Evolutionary conservation across 92 coral and sea anemone species (phyloP).

Genomic region (Parazoanthus darwini): DNA sequence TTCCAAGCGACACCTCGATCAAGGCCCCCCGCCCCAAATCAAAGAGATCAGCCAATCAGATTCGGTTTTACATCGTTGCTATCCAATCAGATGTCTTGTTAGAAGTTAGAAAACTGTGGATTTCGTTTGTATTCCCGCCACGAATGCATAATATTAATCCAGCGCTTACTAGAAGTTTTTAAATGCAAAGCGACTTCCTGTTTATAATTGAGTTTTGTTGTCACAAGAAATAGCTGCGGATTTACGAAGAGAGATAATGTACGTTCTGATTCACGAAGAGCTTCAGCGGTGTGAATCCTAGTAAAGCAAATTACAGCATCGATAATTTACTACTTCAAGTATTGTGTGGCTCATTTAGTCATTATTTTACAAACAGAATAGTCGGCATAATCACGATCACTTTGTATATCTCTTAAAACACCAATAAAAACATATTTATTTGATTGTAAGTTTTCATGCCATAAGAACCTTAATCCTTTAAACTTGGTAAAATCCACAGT

Average conservation of each 20-base stretch:
- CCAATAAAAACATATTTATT: too few relatives aligned
- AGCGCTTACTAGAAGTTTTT: slow-evolving; percentile 8
- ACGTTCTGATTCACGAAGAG: too few relatives aligned
- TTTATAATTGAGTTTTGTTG: not conserved
- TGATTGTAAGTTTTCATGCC: too few relatives aligned
- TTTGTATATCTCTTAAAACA: too few relatives aligned
- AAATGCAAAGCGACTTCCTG: slow-evolving; percentile 21
- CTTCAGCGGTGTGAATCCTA: too few relatives aligned
- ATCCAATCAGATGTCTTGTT: slow-evolving; percentile 69
- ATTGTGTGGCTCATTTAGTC: too few relatives aligned
- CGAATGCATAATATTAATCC: slow-evolving; percentile 53
- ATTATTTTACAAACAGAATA: too few relatives aligned
- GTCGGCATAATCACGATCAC: too few relatives aligned
- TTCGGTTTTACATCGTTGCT: slow-evolving; percentile 37
- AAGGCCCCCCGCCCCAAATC: slow-evolving; percentile 61
- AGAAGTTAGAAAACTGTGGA: slow-evolving; percentile 41
- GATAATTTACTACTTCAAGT: too few relatives aligned
- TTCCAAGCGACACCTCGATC: slow-evolving; percentile 58
- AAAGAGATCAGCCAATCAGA: slow-evolving; percentile 71
- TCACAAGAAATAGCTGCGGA: not conserved
- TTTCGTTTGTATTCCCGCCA: slow-evolving; percentile 60
- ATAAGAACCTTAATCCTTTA: too few relatives aligned
- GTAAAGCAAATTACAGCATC: too few relatives aligned
- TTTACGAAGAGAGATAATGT: too few relatives aligned
- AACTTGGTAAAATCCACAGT: not conserved